phyloP scores from a whole-genome alignment of 2,797 vertebrate species.

The Coracias cyanogaster region DNA sequence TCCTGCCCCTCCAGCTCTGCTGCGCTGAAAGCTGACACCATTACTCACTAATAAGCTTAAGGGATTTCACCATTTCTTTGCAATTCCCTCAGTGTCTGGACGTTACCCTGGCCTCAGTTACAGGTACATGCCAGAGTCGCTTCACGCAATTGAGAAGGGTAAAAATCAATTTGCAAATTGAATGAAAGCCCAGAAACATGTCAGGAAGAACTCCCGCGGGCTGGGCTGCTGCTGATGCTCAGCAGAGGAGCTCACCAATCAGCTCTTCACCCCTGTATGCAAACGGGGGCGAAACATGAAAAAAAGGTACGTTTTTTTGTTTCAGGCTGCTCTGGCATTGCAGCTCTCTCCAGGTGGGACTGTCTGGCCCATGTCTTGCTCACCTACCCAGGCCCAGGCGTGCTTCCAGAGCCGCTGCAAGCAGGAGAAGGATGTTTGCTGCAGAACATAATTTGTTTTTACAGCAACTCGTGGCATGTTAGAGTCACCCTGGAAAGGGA shows the following conservation, averaged over 20 bases:
- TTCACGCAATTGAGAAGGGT: not conserved
- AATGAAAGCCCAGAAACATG: constrained; percentile 15
- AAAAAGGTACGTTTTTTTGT: not conserved
- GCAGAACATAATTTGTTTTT: not conserved
- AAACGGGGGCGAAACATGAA: rapidly evolving
- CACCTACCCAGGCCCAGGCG: not conserved
- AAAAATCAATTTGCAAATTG: constrained; percentile 37
- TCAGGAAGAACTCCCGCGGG: not conserved
- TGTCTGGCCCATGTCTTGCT: not conserved
- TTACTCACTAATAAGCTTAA: constrained; percentile 41
- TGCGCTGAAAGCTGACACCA: not conserved
- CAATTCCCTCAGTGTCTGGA: not conserved
- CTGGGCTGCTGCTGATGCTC: not conserved
- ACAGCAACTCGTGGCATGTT: rapidly evolving
- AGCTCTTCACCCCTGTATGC: not conserved
- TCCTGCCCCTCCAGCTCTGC: not conserved
- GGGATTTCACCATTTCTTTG: constrained; percentile 15
- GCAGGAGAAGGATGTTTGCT: not conserved
- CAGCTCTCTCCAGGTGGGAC: not conserved
- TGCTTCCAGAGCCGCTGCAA: not conserved
- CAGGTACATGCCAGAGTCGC: constrained; percentile 11
- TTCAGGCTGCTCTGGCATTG: not conserved
- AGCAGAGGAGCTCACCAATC: not conserved
- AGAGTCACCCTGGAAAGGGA: not conserved
- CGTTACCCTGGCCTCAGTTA: not conserved